These are phyloP conservation scores for Cromileptes altivelis DNA, from an alignment of 2,113 vertebrate genomes.

Conservation along the genomic window DNA sequence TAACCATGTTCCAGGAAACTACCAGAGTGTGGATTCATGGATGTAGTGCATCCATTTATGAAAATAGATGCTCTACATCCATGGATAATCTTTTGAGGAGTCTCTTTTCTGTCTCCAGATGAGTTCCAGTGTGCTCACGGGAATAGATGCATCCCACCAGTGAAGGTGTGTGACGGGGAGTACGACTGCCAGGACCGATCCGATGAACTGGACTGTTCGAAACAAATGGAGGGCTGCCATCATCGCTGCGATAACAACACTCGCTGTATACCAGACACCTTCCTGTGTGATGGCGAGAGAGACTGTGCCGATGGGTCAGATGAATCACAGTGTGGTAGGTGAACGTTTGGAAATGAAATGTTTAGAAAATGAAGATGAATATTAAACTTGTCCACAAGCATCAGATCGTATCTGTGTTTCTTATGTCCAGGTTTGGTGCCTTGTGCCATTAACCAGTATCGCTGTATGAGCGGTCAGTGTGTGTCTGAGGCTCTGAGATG, in stretches of 20 bases:
- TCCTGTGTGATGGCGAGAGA: constrained; percentile 88
- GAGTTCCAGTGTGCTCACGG: constrained; percentile 81
- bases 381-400: rapidly evolving
- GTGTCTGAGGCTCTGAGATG: constrained; percentile 86
- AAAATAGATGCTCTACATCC: background rate
- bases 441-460: constrained; percentile 80
- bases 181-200: constrained; percentile 88
- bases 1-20: background rate
- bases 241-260: constrained; percentile 85
- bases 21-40: background rate
- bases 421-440: constrained; percentile 72
- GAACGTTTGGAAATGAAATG: background rate
- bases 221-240: constrained; percentile 77
- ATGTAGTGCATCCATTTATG: too few species aligned
- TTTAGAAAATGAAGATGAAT: too few species aligned
- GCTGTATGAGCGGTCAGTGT: constrained; percentile 89
- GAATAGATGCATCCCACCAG: constrained; percentile 82
- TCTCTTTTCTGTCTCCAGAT: constrained; percentile 37
- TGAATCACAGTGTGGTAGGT: constrained; percentile 85
- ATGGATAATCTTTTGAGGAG: background rate
- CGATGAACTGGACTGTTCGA: constrained; percentile 86
- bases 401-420: background rate
- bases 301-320: constrained; percentile 89
- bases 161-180: constrained; percentile 87
- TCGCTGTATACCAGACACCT: constrained; percentile 88